Base-by-base conservation (phyloP, 2,888 invertebrate genomes). In the Tinea pellionella region DNA sequence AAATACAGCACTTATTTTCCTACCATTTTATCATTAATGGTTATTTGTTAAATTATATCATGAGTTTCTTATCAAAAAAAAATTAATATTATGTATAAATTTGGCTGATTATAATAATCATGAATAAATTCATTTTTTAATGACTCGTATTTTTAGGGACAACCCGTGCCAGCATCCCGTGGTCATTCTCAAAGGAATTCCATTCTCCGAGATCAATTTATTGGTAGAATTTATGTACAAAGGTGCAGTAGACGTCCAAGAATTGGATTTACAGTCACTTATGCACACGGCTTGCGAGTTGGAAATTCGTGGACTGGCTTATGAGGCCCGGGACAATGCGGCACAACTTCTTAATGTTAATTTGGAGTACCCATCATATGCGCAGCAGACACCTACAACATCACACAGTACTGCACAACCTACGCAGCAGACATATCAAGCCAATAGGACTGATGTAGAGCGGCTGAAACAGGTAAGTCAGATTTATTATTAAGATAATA, bases 131-230 rank as follows among this genome's bases (percentile, higher is more conserved):
- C 47, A 47, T 16, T 16, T 47, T 47, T 47, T 4, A 47, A 9
- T 37, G 3, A 9, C 9, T 15, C 13, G 6, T 47, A 65, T 67
- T 67, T 59, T 41, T 74, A 87, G 86, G 73, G 92, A 93, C 75
- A 92, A 93, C 77, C 91, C 91, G 67, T 92, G 91, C 71, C 91
- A 92, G 71, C 92, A 93, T 71, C 92, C 93, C 19, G 91, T 93
- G 64, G 89, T 93, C 65, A 92, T 93, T 63, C 80, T 93, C 67
- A 90, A 92, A 74, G 91, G 91, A 59, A 90, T 92, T 24, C 88
- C 89, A 0, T 89, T 90, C 67, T 89, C 89, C 59, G 91, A 92
- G 75, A 90, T 92, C 84, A 90, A 91, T 70, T 87, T 90, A 62
- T 82, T 92, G 42, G 81, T 92, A 63, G 92, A 92, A 71, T 91